Evolutionary conservation across 2,888 invertebrate genomes (phyloP), one percentile per base, ranked within the genome.

Genomic region (Pristionchus entomophagus): DNA sequence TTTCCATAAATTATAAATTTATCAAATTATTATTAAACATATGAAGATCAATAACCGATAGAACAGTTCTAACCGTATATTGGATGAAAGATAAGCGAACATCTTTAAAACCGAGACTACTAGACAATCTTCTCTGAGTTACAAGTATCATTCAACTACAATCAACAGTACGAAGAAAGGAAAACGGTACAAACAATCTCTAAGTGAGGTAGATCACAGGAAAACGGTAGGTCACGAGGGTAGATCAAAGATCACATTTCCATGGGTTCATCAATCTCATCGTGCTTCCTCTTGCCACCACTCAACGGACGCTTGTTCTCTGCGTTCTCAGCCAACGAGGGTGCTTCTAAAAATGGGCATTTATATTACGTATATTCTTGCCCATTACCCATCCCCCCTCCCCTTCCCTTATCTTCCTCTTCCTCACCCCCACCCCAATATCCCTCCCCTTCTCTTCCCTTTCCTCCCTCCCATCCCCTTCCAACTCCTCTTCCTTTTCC

Each of bases 231-330:
- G 14, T 45, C 45, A 45, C 45, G 6, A 14, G 45, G 45, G 45
- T 45, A 65, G 65, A 65, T 35, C 65, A 65, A 10, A 5, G 35
- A 65, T 73, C 69, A 73, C 73, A 73, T 73, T 8, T 73, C 73
- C 73, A 73, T 73, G 12, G 73, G 73, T 26, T 73, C 73, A 1
- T 73, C 73, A 10, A 35, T 73, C 41, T 73, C 73, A 1, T 41
- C 73, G n/a, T n/a, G 22, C 41, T 45, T 73, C 26, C 73, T 41
- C 73, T 73, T 73, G 22, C 73, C 73, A 26, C 73, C 73, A 41
- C 73, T 73, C 35, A 26, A 12, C 45, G 73, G 73, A 8, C 45
- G 22, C 41, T 41, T 73, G 41, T 73, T 73, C 73, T 73, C 73
- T 6, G n/a, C 73, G n/a, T 73, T 73, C 12, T 73, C 73, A 1